phyloP scores from a whole-genome alignment of 2,797 vertebrate genomes.

The Danio jaintianensis region DNA sequence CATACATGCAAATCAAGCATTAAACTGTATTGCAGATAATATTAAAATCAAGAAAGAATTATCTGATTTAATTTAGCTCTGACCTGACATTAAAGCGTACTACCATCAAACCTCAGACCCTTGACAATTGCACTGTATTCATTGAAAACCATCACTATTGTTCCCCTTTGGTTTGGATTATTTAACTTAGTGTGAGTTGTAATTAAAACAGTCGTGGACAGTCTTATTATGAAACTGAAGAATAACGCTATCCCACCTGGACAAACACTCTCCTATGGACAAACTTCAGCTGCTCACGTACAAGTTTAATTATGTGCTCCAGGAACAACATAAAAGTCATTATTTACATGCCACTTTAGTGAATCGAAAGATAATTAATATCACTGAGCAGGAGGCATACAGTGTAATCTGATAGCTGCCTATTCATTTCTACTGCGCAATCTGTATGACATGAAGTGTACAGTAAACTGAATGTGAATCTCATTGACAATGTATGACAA shows the following conservation, averaged over 20 bases:
- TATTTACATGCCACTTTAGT: constrained; percentile 56
- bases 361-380: constrained; percentile 48
- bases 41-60: constrained; percentile 16
- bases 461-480: neutral
- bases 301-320: constrained; percentile 56
- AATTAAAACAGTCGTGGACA: constrained; percentile 55
- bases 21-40: neutral
- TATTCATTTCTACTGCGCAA: constrained; percentile 52
- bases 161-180: constrained; percentile 45
- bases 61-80: neutral
- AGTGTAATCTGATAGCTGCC: constrained; percentile 60
- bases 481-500: constrained; percentile 61
- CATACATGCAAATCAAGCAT: neutral
- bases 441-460: constrained; percentile 37
- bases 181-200: constrained; percentile 40
- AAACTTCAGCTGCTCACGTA: constrained; percentile 25
- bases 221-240: constrained; percentile 46
- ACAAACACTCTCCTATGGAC: constrained; percentile 43
- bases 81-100: neutral
- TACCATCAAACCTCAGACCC: constrained; percentile 16
- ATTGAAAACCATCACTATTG: constrained; percentile 39
- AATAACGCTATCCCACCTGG: constrained; percentile 50
- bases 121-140: constrained; percentile 32
- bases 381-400: constrained; percentile 42
- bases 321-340: constrained; percentile 39